Conservation (phyloP, 2,797 vertebrate species). For the Cyprinella venusta region DNA sequence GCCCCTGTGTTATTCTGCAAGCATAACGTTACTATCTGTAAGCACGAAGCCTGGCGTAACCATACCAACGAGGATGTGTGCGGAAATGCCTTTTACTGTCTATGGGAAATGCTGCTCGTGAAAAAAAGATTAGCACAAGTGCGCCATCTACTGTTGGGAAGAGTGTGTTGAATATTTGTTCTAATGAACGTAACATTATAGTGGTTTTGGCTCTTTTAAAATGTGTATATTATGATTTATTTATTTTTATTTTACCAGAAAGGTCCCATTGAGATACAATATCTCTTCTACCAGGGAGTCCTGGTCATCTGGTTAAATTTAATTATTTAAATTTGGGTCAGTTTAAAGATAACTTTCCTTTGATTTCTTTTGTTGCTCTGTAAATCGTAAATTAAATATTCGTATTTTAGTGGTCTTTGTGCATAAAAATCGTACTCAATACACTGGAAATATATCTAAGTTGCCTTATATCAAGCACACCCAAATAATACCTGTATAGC, state of each 20-base stretch:
- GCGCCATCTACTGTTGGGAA: conserved; percentile 42
- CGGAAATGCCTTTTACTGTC: background rate
- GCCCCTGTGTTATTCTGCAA: background rate
- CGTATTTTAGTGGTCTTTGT: background rate
- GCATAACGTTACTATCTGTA: background rate
- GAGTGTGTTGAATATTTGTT: background rate
- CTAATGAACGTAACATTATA: background rate
- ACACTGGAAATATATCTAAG: too few relatives aligned
- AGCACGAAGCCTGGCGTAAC: background rate
- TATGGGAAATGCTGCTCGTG: background rate
- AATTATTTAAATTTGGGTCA: background rate
- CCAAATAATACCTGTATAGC: background rate
- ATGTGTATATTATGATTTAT: background rate
- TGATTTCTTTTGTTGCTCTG: background rate
- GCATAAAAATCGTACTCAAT: too few relatives aligned
- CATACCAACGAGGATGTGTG: conserved; percentile 37
- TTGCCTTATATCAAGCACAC: too few relatives aligned
- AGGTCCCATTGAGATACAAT: too few relatives aligned
- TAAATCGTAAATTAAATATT: background rate
- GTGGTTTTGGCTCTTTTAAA: background rate
- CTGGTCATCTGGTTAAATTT: background rate
- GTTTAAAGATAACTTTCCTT: background rate
- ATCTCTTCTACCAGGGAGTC: too few relatives aligned
- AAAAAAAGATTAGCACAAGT: background rate
- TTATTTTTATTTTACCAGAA: too few relatives aligned